Percentiles rank a stretch among this genome's conserved stretches.
Conservation (phyloP, 2,113 vertebrate species). For the Oryctolagus cuniculus region DNA sequence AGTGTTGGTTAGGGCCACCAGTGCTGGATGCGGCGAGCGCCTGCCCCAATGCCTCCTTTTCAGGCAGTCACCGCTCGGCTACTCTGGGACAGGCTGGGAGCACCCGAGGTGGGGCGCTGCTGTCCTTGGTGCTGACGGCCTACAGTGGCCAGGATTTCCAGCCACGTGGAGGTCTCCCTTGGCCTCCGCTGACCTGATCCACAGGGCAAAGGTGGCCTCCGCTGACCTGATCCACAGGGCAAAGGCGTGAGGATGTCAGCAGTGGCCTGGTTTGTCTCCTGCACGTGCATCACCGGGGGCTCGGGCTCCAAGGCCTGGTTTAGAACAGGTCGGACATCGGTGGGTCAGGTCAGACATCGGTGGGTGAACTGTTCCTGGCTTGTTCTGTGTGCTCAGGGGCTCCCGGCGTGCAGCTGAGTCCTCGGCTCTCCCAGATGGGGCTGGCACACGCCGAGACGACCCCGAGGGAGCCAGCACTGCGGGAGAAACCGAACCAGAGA, state of each 20-base stretch:
- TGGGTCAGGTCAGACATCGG: neutral
- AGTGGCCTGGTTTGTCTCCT: neutral
- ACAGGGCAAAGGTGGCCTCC: slow-evolving; percentile 3
- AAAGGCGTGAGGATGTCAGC: slow-evolving; percentile 62
- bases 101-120: neutral
- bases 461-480: neutral
- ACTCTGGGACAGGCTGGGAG: too few species aligned
- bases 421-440: neutral
- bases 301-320: slow-evolving; percentile 14
- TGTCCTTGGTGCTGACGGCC: neutral
- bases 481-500: neutral
- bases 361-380: neutral
- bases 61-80: too few species aligned
- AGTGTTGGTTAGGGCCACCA: neutral
- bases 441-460: neutral
- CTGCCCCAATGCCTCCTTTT: too few species aligned
- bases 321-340: neutral
- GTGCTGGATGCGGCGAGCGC: too few species aligned
- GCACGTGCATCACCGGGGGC: neutral
- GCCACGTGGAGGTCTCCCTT: neutral
- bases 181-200: neutral
- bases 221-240: slow-evolving; percentile 28
- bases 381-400: slow-evolving; percentile 26
- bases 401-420: neutral
- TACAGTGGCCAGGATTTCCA: fast-evolving